Evolutionary conservation across 1,140 invertebrate genomes (phyloP).

Genomic region (Camponotus floridanus): DNA sequence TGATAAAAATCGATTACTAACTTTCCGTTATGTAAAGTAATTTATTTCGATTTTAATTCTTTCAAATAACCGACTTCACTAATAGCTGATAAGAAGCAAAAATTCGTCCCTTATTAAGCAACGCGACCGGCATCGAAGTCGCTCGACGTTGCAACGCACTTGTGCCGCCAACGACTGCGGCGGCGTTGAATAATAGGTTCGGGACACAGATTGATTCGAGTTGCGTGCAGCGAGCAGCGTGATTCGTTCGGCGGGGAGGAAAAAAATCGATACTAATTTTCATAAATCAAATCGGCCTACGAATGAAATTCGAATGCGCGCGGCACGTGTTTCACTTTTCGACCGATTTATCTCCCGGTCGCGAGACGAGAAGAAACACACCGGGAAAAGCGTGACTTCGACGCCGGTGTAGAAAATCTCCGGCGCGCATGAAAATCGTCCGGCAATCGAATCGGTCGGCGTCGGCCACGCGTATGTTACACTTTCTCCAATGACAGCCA

Average conservation of each 20-base stretch:
- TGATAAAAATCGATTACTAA: conserved; percentile 6
- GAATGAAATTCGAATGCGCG: conserved; percentile 58
- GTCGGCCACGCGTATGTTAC: conserved; percentile 46
- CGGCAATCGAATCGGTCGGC: conserved; percentile 17
- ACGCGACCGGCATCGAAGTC: conserved; percentile 5
- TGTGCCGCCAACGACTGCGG: conserved; percentile 47
- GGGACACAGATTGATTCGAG: conserved; percentile 61
- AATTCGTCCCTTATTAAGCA: conserved; percentile 39
- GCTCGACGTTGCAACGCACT: conserved; percentile 33
- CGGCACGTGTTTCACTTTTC: conserved; percentile 56
- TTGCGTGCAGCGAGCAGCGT: conserved; percentile 53
- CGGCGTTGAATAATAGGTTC: conserved; percentile 56
- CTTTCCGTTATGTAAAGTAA: not conserved
- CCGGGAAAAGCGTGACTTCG: conserved; percentile 39
- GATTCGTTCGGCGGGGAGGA: conserved; percentile 36
- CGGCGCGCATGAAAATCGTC: conserved; percentile 53
- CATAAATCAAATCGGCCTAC: conserved; percentile 59
- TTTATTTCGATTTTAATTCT: not conserved
- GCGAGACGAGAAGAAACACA: conserved; percentile 32
- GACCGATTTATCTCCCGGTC: conserved; percentile 54
- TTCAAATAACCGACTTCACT: not conserved
- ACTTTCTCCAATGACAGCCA: conserved; percentile 64
- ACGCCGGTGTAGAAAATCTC: conserved; percentile 58
- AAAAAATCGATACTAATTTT: conserved; percentile 60
- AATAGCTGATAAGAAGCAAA: not conserved